Base-by-base conservation (phyloP, 2,888 invertebrate genomes). In the Ennomos erosarius region DNA sequence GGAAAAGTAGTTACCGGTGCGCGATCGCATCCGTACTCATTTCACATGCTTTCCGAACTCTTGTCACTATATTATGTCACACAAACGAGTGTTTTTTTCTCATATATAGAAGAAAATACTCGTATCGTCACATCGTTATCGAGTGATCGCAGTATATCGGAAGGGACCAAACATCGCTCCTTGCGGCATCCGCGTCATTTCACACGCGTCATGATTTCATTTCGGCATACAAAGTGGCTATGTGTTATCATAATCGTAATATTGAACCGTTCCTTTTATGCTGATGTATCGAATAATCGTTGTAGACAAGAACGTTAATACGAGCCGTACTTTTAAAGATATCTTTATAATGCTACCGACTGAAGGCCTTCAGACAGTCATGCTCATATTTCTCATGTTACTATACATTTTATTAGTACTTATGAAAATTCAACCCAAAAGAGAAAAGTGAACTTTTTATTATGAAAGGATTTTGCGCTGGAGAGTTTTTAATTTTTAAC, bases 1-100 rank as follows among this genome's bases (percentile, higher is more conserved):
- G 88, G 89, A 88, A 89, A 87, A 85, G 88, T 88, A 90, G 90
- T 92, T 91, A 91, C 91, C 90, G 91, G 91, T 82, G 74, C 70
- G 74, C 79, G 82, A 89, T 89, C 87, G 82, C 85, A 82, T 85
- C 88, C 88, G 84, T 59, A 63, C 84, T 84, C 84, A 79, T 85
- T 86, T 80, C 70, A 71, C 71, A 76, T 79, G 76, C 75, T 83
- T 74, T 79, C 75, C 76, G 79, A 68, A 71, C 69, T 68, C 64
- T 62, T 82, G 75, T 75, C 74, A 70, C 73, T 71, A 67, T 64
- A 59, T 62, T 69, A 54, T 54, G 65, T 68, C 68, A 73, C 65
- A 69, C 61, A 68, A 79, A 73, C 68, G 69, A 60, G 67, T 62
- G 62, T 65, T 56, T 63, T 58, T 59, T 60, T 59, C 57, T 62